These are phyloP conservation scores for Venusia cambrica DNA, from an alignment of 2,888 invertebrate species.

Conservation along the genomic window DNA sequence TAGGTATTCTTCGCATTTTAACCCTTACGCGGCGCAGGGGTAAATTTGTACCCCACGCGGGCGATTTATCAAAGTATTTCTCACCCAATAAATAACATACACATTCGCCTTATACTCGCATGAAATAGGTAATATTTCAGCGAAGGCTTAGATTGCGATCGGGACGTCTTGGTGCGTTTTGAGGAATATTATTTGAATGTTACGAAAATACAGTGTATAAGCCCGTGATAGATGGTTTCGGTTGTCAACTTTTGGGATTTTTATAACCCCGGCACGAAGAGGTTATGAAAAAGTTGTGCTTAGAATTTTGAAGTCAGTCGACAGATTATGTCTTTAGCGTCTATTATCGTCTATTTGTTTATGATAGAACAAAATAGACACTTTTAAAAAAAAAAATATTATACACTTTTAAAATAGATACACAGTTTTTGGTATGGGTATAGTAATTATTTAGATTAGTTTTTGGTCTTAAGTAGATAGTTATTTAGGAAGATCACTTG, in stretches of 20 bases:
- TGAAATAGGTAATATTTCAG: constrained; percentile 50
- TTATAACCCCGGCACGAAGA: no score
- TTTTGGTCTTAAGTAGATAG: no score
- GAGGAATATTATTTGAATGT: constrained; percentile 25
- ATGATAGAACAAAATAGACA: no score
- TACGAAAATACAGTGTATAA: constrained; percentile 20
- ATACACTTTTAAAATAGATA: no score
- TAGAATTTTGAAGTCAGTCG: no score
- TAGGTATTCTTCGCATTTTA: constrained; percentile 28
- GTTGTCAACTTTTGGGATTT: constrained; percentile 12
- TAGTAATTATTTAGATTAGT: no score
- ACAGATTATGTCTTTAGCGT: no score
- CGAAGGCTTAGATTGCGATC: constrained; percentile 41
- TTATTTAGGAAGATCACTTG: no score
- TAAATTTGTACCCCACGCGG: constrained; percentile 25
- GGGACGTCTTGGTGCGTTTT: constrained; percentile 27
- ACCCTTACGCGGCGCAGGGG: constrained; percentile 40
- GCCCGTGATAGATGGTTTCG: constrained; percentile 15
- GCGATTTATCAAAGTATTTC: constrained; percentile 70
- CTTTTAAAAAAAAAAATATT: no score
- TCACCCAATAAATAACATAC: constrained; percentile 72
- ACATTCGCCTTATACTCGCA: constrained; percentile 48
- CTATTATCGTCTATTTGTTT: no score
- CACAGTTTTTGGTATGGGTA: no score
- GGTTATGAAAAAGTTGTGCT: no score